Base-by-base conservation (phyloP, 2,888 invertebrate species). In the Watsonalla binaria region DNA sequence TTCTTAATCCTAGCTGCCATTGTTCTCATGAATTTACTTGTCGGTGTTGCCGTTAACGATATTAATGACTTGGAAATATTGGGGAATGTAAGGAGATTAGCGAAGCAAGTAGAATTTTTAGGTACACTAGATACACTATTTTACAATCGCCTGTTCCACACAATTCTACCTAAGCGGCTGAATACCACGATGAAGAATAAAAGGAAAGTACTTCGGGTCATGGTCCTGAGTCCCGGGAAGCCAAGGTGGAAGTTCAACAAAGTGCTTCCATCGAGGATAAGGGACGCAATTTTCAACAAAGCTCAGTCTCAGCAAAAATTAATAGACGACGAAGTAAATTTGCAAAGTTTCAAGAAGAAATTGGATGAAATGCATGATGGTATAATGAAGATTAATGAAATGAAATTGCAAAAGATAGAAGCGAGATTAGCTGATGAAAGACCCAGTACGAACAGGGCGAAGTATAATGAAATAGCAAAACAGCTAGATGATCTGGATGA, bases 21-120 rank as follows among this genome's bases (percentile, higher is more conserved):
- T 48, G 92, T 93, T 0, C 76, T 93, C 11, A 92, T 93, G 92
- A 93, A 93, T 66, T 74, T 93, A 47, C 80, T 93, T 66, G 91
- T 93, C 0, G 93, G 93, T 73, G 88, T 93, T 11, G 92, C 93
- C 11, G 93, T 93, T 0, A 93, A 91, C 56, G 93, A 93, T 59
- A 92, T 92, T 2, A 92, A 90, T 52, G 91, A 90, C 59, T 78
- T 93, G 55, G 92, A 92, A 78, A 73, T 92, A 0, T 79, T 92
- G 46, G 93, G 93, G 0, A 92, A 92, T 56, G 91, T 92, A 14
- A 82, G 89, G 56, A 79, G 92, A 58, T 64, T 93, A 13, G 90
- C 84, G 0, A 92, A 93, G 59, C 93, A 93, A 72, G 92, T 92
- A 0, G 91, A 91, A 55, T 92, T 92, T 58, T 73, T 92, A 45